Conservation (phyloP, 2,113 vertebrate species). For the pig (Sus scrofa) region T2T-Sscrofa CM000812.6:201735501-201736000, state of each 20-base stretch:
- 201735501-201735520: background rate
- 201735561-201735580: background rate
- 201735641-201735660: conserved; percentile 6
- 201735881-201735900: background rate
- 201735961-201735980: background rate
- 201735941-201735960: background rate
- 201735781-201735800: conserved; percentile 8
- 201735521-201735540: background rate
- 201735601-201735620: conserved; percentile 5
- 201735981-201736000: background rate
- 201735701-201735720: background rate
- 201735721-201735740: conserved; percentile 12
- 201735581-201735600: conserved; percentile 1
- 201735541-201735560: conserved; percentile 8
- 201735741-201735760: background rate
- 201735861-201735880: background rate
- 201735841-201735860: background rate
- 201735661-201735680: background rate
- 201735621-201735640: background rate
- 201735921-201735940: background rate
- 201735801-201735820: conserved; percentile 19
- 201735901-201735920: background rate
- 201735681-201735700: background rate
- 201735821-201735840: background rate
- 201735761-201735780: background rate